These are phyloP conservation scores for Clepsis dumicolana DNA, from an alignment of 2,888 invertebrate genomes.

Conservation along the genomic window DNA sequence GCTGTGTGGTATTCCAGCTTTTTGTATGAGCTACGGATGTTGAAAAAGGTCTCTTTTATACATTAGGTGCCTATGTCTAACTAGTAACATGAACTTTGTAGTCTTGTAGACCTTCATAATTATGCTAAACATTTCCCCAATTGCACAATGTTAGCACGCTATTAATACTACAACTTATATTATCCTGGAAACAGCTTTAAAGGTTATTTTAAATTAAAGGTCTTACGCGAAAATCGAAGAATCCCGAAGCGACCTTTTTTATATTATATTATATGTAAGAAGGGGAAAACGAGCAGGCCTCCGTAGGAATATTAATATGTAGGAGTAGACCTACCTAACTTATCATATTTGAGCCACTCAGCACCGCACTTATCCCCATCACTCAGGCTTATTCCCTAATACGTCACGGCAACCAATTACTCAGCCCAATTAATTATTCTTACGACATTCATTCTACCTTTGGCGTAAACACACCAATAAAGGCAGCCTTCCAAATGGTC, in stretches of 20 bases:
- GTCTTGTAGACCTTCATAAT: no score
- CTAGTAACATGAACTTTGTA: no score
- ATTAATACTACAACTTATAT: no score
- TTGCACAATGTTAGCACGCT: no score
- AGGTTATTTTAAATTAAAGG: no score
- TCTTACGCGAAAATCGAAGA: no score
- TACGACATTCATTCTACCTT: conserved; percentile 14
- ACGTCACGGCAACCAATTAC: conserved; percentile 1
- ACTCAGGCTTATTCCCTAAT: conserved; percentile 4
- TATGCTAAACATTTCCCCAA: no score
- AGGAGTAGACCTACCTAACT: neutral
- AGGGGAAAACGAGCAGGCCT: no score
- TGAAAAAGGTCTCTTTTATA: neutral
- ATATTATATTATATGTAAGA: no score
- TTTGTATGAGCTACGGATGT: neutral
- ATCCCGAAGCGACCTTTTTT: no score
- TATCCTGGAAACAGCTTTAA: no score
- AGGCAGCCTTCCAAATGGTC: neutral
- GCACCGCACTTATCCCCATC: neutral
- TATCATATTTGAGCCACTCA: conserved; percentile 1
- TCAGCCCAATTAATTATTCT: conserved; percentile 20
- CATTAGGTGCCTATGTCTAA: no score
- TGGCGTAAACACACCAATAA: conserved; percentile 4
- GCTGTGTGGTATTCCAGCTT: neutral
- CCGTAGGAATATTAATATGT: neutral